Base-by-base conservation (phyloP, 2,113 vertebrate species). In the Ploceus nigricollis region DNA sequence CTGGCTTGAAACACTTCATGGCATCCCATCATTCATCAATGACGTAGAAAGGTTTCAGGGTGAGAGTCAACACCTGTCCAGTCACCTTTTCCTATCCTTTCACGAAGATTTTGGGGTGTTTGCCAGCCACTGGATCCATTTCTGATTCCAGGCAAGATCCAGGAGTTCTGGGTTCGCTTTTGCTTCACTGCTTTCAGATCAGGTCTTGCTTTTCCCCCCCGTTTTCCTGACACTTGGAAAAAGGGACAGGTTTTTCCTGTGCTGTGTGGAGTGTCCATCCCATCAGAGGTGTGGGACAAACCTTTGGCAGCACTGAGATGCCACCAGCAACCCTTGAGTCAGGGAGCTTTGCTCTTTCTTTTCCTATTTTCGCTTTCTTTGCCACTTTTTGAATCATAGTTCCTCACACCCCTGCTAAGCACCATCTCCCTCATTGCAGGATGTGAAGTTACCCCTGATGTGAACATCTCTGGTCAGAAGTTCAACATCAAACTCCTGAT, bases 401-500 rank as follows among this genome's bases (percentile, higher is more conserved):
- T 57, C 51, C 68, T 60, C 44, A 33, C 72, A 13, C 8, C 19
- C 12, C 45, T n/a, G 27, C 70, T 92, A 79, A 95, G 77, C 69
- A 16, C 31, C 8, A 2, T 5, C 78, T 95, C 88, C 53, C 90
- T 78, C 44, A 3, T 66, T 97, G 80, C 73, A 99, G 99, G 99
- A 70, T 99, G 99, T 97, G 99, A 99, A 98, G 99, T 99, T 92
- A 99, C 99, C 61, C 99, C 99, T 76, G 99, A 99, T 96, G 99
- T 99, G 92, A 99, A 99, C 97, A 99, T 99, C 98, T 99, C 99
- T 17, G 99, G 98, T 84, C 99, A 99, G 97, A 99, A 99, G 97
- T 99, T 99, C 96, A 99, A 99, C 98, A 99, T 99, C 98, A 99
- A 99, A 96, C 97, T 99, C 94, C 98, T 99, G 94, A 99, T 99